phyloP scores from a whole-genome alignment of 2,113 vertebrate species.

The Prunella himalayana region DNA sequence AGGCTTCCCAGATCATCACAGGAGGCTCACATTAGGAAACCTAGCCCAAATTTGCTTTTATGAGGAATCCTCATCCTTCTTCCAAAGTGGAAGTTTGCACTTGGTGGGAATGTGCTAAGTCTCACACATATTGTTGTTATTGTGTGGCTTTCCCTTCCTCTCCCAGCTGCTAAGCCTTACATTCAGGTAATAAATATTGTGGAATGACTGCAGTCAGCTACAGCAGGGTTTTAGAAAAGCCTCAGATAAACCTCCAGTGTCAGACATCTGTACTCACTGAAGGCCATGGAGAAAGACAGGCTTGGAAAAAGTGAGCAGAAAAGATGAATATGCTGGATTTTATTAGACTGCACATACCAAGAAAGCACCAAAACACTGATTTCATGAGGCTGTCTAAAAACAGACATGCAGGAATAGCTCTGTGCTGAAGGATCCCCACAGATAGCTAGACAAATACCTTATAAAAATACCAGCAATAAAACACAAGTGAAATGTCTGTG shows the following conservation, averaged over 20 bases:
- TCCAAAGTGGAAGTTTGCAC: background rate
- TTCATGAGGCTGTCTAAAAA: background rate
- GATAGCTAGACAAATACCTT: conserved; percentile 18
- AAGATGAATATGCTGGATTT: background rate
- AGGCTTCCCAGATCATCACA: background rate
- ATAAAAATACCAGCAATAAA: conserved; percentile 35
- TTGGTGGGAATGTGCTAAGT: background rate
- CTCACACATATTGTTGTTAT: background rate
- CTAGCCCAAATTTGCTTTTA: background rate
- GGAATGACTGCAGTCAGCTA: background rate
- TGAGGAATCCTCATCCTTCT: background rate
- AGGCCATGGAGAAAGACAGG: background rate
- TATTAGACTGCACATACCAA: background rate
- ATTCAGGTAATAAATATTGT: background rate
- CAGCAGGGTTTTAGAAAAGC: background rate
- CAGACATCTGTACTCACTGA: background rate
- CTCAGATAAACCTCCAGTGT: background rate
- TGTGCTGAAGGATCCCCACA: conserved; percentile 8
- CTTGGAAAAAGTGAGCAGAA: conserved; percentile 9
- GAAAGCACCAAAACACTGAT: background rate
- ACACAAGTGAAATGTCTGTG: background rate
- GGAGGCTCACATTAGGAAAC: background rate
- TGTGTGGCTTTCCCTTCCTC: background rate
- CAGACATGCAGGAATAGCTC: conserved; percentile 1
- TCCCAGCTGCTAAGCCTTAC: background rate